Evolutionary conservation across 2,797 vertebrate genomes (phyloP), one percentile per base, ranked within the genome.

Genomic region (Leontopithecus rosalia): DNA sequence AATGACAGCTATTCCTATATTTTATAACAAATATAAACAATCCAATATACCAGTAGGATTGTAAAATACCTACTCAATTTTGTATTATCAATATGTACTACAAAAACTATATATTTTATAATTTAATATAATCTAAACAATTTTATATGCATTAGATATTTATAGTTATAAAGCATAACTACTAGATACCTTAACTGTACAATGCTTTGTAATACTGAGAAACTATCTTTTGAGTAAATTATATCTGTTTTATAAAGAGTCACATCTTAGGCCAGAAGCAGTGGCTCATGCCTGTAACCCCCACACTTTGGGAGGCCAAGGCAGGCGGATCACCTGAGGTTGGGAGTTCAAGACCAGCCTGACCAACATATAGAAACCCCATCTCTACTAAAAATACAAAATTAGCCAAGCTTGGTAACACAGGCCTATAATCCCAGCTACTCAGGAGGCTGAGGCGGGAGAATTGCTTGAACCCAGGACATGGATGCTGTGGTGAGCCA

Each of bases 111-210:
- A 7, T 1, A 90, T 87, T 94, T 95, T 96, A 50, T 70, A 95
- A 93, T 70, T 96, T 95, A 86, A 90, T 92, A 92, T 94, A 92
- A 82, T 58, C 4, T 46, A 90, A 97, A 90, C 1, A 72, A 2
- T 50, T 93, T 81, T 95, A 24, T 90, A 8, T 73, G 13, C 57
- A 67, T 73, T 96, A 88, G 33, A 81, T 81, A 90, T 84, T 93
- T 92, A 4, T 24, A 75, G 93, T 28, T 82, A 7, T 94, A 88
- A 88, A 70, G 10, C 9, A 72, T 46, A 89, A 50, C 30, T 76
- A 61, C 79, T 79, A 89, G 10, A 90, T 90, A 43, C 0, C 30
- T 90, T 92, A 82, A 94, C 52, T 58, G 87, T 82, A 58, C 92
- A 84, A 85, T 86, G 22, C 26, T 80, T 84, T 76, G 73, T 55